Percentiles rank a stretch among this genome's conserved stretches.
Evolutionary conservation across 1,140 invertebrate genomes (phyloP).

Genomic region (Temnothorax longispinosus): DNA sequence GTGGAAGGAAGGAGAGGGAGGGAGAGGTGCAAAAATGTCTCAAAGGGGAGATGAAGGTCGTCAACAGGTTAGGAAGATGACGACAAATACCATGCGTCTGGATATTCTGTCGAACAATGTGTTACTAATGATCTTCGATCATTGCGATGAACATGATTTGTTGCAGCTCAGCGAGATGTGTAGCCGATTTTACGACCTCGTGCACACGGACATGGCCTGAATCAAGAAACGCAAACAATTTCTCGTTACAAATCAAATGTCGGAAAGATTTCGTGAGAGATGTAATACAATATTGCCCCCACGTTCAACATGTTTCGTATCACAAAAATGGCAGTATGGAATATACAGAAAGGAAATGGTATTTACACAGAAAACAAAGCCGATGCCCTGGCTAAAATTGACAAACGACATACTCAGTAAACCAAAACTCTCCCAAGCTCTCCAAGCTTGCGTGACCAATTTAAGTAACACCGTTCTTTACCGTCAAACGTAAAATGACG

Average conservation of each 20-base stretch:
- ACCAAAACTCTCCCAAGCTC: no score
- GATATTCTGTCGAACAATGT: slow-evolving; percentile 81
- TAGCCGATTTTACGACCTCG: slow-evolving; percentile 77
- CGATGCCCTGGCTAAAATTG: slow-evolving; percentile 81
- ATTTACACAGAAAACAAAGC: slow-evolving; percentile 71
- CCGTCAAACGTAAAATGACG: no score
- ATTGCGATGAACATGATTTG: slow-evolving; percentile 81
- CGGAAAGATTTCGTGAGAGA: slow-evolving; percentile 78
- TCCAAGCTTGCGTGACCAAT: no score
- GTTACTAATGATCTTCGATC: slow-evolving; percentile 82
- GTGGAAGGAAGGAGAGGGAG: no score
- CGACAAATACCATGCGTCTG: slow-evolving; percentile 77
- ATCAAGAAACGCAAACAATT: slow-evolving; percentile 75
- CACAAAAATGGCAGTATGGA: slow-evolving; percentile 82
- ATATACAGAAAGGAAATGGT: slow-evolving; percentile 81
- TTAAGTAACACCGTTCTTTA: no score
- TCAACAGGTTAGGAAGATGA: slow-evolving; percentile 72
- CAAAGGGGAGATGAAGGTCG: no score
- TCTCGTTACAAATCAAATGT: slow-evolving; percentile 82
- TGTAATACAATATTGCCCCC: slow-evolving; percentile 76
- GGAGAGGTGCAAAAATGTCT: no score
- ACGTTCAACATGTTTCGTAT: slow-evolving; percentile 78
- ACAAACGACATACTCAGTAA: slow-evolving; percentile 73
- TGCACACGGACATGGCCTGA: slow-evolving; percentile 78
- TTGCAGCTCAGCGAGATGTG: slow-evolving; percentile 82